A percentile compares a stretch with the other conserved stretches of the same genome.
phyloP scores from a whole-genome alignment of 2,888 invertebrate genomes.

The Epinotia brunnichana region DNA sequence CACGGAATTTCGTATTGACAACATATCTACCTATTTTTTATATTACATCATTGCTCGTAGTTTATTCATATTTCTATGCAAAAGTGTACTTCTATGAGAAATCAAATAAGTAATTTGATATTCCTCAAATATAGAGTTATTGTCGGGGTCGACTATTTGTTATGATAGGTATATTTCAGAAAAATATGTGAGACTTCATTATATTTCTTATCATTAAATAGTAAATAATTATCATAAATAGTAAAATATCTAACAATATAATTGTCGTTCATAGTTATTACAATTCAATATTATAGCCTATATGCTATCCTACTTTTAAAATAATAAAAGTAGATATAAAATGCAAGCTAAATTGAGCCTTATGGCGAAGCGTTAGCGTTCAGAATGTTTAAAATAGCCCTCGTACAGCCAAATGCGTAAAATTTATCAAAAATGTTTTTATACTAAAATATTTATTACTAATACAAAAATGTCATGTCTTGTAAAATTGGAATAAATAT shows the following conservation, averaged over 20 bases:
- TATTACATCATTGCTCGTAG: too few relatives aligned
- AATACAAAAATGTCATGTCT: conserved; percentile 14
- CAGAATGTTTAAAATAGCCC: conserved; percentile 32
- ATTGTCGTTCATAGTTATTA: background rate
- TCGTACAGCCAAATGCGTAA: conserved; percentile 26
- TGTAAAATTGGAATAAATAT: conserved; percentile 44
- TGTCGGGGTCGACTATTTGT: too few relatives aligned
- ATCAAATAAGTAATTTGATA: too few relatives aligned
- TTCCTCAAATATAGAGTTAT: too few relatives aligned
- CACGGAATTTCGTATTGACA: too few relatives aligned
- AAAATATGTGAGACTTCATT: background rate
- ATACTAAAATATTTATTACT: conserved; percentile 7
- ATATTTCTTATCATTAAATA: conserved; percentile 4
- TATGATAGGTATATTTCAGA: background rate
- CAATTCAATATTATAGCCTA: conserved; percentile 12
- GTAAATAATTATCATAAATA: conserved; percentile 12
- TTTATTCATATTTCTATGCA: too few relatives aligned
- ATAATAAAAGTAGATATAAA: conserved; percentile 23
- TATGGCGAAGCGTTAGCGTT: conserved; percentile 15
- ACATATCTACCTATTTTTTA: too few relatives aligned
- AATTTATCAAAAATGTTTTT: conserved; percentile 30
- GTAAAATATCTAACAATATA: conserved; percentile 16
- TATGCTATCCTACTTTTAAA: conserved; percentile 25
- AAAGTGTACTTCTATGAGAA: too few relatives aligned
- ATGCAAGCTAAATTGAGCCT: conserved; percentile 28